Conservation (phyloP, 2,113 vertebrate genomes). For the Ceyx cyanopectus region DNA sequence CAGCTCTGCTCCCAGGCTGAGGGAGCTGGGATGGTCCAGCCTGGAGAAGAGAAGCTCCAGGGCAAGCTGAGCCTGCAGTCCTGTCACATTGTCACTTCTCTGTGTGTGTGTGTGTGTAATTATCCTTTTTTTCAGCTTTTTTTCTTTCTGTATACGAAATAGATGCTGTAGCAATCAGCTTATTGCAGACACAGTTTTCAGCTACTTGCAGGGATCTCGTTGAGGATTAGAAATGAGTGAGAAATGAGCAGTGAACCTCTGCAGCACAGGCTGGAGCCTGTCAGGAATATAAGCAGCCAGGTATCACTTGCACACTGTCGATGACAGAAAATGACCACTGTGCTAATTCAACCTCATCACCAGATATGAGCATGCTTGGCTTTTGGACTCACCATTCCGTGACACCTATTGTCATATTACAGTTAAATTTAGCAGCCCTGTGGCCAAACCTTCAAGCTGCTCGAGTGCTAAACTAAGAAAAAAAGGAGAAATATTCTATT, state of each 20-base stretch:
- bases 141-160: not conserved
- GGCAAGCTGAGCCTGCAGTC: not conserved
- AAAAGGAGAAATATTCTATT: not conserved
- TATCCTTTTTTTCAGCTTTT: not conserved
- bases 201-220: not conserved
- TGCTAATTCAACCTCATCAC: not conserved
- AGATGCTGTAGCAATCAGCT: not conserved
- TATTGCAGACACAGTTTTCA: slow-evolving; percentile 5
- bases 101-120: not conserved
- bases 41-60: too few relatives aligned
- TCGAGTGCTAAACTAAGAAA: not conserved
- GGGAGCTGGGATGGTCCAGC: too few relatives aligned
- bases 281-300: not conserved
- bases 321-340: not conserved
- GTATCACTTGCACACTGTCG: not conserved
- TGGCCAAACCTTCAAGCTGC: not conserved
- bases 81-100: not conserved
- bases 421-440: not conserved
- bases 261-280: not conserved
- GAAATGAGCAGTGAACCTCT: not conserved
- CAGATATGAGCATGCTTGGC: not conserved
- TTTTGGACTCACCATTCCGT: not conserved
- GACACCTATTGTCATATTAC: not conserved
- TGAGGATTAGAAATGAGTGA: not conserved
- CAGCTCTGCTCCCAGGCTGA: too few relatives aligned